Evolutionary conservation across 2,797 vertebrate genomes (phyloP).

Genomic region (Saxicola maurus): DNA sequence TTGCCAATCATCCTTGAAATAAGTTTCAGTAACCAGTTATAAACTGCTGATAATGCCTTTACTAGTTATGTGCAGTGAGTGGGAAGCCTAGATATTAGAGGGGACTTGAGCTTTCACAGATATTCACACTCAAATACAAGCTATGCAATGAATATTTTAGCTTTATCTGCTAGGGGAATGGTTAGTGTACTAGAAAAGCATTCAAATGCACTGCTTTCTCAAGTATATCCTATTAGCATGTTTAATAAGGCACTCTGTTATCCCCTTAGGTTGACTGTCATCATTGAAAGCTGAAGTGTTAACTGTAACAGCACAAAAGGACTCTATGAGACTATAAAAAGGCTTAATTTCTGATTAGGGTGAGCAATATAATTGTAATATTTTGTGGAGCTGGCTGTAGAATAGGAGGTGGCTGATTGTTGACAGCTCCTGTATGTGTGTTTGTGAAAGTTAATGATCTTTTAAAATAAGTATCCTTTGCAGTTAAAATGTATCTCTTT

Average conservation of each 20-base stretch:
- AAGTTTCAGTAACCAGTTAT: neutral
- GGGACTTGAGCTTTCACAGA: neutral
- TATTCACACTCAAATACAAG: neutral
- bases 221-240: neutral
- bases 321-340: neutral
- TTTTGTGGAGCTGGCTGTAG: neutral
- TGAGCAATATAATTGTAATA: neutral
- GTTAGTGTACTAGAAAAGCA: neutral
- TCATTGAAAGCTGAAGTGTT: conserved; percentile 7
- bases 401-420: neutral
- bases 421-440: neutral
- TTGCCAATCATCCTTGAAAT: neutral
- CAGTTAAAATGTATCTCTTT: neutral
- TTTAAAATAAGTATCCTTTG: neutral
- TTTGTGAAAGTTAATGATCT: neutral
- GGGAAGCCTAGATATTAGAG: neutral
- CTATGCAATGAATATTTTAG: neutral
- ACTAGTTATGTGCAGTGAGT: neutral
- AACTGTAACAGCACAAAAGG: neutral
- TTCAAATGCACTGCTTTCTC: neutral
- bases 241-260: conserved; percentile 6
- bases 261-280: neutral
- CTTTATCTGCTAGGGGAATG: neutral
- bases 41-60: neutral
- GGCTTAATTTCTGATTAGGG: neutral